Evolutionary conservation across 1,140 invertebrate genomes (phyloP), one percentile per base, ranked within the genome.

Genomic region (Heliconius melpomene): DNA sequence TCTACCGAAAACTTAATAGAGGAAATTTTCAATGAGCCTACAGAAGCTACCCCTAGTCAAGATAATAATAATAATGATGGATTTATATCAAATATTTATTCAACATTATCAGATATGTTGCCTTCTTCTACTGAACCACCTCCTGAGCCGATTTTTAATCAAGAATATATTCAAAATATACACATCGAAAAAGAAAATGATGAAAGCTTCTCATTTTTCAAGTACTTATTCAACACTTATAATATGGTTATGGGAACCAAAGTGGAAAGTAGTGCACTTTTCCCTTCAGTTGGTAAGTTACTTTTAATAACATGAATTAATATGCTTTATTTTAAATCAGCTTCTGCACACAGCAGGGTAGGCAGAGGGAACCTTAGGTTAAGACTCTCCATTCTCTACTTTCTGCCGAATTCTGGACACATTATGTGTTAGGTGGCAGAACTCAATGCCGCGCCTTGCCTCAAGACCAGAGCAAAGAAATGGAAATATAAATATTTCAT

Each of bases 151-250:
- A 84, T 91, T 77, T 91, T 88, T 82, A 92, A 90, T 83, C 76
- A 84, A 70, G 88, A 91, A 23, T 82, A 86, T 75, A 81, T 85
- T 46, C 78, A 84, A 36, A 66, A 77, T 32, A 72, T 80, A 83
- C 76, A 87, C 29, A 84, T n/a, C 38, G 75, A 85, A 77, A 82
- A 87, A 74, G 54, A 79, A 70, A 82, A 83, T 32, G 54, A 80
- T 75, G 87, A 89, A 75, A 82, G 83, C 73, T 93, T 91, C 81
- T 91, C 91, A 73, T 88, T 93, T 80, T 75, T 92, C 26, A 86
- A 84, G 70, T 94, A 90, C 79, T 66, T 93, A 29, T 82, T 86
- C 20, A 73, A 86, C 57, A 85, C 81, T 23, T 92, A 91, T 82
- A 86, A 85, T 73, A 86, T 86, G 66, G 73, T 92, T 20, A 88